A percentile compares a stretch with the other conserved stretches of the same genome.
phyloP scores from a whole-genome alignment of 2,113 vertebrate species.

The Tachysurus vachellii region DNA sequence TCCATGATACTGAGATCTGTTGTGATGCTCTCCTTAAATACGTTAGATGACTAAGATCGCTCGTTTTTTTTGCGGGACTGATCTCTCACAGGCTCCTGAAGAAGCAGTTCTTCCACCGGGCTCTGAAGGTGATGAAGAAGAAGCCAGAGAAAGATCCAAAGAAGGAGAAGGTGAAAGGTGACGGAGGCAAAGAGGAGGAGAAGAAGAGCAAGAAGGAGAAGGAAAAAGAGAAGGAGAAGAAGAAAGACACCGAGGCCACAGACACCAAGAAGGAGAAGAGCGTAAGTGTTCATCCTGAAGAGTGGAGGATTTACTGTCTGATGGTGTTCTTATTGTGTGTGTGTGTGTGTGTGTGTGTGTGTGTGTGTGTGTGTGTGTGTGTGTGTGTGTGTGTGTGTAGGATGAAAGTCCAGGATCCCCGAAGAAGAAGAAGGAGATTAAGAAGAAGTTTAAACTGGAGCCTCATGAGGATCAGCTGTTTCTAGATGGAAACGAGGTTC shows the following conservation, averaged over 20 bases:
- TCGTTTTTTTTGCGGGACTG: too few species aligned
- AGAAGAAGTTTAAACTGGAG: slow-evolving; percentile 99
- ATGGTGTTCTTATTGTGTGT: neutral
- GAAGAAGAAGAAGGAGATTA: slow-evolving; percentile 96
- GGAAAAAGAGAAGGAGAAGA: slow-evolving; percentile 87
- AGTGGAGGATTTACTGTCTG: neutral
- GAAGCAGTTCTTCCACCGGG: slow-evolving; percentile 97
- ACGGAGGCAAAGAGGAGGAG: slow-evolving; percentile 80
- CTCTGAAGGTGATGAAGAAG: slow-evolving; percentile 98
- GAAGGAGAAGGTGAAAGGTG: slow-evolving; percentile 80
- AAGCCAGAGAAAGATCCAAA: slow-evolving; percentile 89
- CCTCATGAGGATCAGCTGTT: slow-evolving; percentile 96
- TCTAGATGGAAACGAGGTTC: slow-evolving; percentile 95
- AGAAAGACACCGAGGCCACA: slow-evolving; percentile 67
- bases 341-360: neutral
- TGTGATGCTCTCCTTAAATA: neutral
- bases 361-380: slow-evolving; percentile 18
- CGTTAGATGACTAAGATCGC: too few species aligned
- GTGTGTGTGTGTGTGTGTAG: slow-evolving; percentile 63
- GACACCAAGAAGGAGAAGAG: slow-evolving; percentile 84
- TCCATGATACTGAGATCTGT: neutral
- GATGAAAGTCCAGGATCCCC: slow-evolving; percentile 93
- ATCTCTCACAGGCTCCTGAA: slow-evolving; percentile 84
- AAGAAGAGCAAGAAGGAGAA: slow-evolving; percentile 84
- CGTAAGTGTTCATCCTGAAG: slow-evolving; percentile 46